Percentiles rank a stretch among this genome's conserved stretches.
These are phyloP conservation scores for Pontoporia blainvillei DNA, from an alignment of 2,113 vertebrate species.

Conservation along the genomic window DNA sequence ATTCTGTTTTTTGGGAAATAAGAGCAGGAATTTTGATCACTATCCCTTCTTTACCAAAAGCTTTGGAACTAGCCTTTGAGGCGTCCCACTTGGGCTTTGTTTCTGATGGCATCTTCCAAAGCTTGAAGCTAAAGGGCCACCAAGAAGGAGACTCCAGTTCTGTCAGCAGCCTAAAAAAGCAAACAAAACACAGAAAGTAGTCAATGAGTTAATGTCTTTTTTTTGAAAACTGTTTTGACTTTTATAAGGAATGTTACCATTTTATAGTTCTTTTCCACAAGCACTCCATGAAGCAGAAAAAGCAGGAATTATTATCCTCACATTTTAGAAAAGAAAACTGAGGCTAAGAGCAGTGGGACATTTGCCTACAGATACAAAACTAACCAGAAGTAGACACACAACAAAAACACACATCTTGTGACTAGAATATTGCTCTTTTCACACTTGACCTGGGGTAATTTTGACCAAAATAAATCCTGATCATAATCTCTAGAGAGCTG, in stretches of 20 bases:
- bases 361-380: neutral
- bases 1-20: constrained; percentile 81
- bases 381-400: neutral
- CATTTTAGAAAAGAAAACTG: neutral
- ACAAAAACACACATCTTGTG: neutral
- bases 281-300: neutral
- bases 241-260: neutral
- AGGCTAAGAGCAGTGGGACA: neutral
- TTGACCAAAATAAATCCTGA: neutral
- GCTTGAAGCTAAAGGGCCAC: constrained; percentile 93
- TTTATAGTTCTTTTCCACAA: neutral
- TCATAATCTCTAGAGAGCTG: neutral
- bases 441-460: neutral
- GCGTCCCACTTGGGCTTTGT: constrained; percentile 73
- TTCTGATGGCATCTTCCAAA: constrained; percentile 84
- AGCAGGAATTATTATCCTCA: neutral
- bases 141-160: constrained; percentile 93
- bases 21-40: constrained; percentile 87
- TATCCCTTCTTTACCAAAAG: constrained; percentile 76
- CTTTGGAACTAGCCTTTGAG: neutral
- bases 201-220: neutral
- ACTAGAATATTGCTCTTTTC: neutral
- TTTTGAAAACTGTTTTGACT: neutral
- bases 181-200: neutral
- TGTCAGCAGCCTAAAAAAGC: constrained; percentile 84